Conservation (phyloP, 2,113 vertebrate genomes). For the Antidorcas marsupialis region DNA sequence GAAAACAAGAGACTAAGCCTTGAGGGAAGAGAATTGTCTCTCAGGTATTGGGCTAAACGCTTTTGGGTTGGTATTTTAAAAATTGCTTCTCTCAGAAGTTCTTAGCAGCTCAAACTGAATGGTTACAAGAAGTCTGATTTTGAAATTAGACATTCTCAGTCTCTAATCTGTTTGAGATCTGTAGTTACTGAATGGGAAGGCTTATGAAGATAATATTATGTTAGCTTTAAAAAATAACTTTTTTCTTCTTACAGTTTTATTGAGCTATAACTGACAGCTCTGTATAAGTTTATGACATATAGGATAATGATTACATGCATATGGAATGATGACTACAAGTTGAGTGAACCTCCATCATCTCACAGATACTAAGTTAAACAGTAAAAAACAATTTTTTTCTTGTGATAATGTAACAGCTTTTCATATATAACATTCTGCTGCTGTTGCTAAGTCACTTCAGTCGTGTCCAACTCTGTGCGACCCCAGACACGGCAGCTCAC, state of each 20-base stretch:
- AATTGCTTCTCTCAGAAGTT: not conserved
- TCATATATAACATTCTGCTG: too few species aligned
- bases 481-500: too few species aligned
- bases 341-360: not conserved
- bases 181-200: not conserved
- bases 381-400: not conserved
- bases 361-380: not conserved
- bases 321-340: not conserved
- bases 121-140: not conserved
- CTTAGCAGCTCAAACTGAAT: not conserved
- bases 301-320: not conserved
- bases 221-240: not conserved
- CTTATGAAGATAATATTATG: not conserved
- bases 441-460: too few species aligned
- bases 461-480: too few species aligned
- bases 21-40: constrained; percentile 91
- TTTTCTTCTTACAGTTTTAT: not conserved
- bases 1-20: constrained; percentile 80
- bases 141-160: not conserved
- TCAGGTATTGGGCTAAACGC: constrained; percentile 82
- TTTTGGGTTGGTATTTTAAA: not conserved
- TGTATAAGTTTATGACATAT: not conserved
- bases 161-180: not conserved
- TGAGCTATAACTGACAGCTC: not conserved
- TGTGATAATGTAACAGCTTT: not conserved